These are phyloP conservation scores for Xanthia icteritia DNA, from an alignment of 2,888 invertebrate species.

Conservation along the genomic window DNA sequence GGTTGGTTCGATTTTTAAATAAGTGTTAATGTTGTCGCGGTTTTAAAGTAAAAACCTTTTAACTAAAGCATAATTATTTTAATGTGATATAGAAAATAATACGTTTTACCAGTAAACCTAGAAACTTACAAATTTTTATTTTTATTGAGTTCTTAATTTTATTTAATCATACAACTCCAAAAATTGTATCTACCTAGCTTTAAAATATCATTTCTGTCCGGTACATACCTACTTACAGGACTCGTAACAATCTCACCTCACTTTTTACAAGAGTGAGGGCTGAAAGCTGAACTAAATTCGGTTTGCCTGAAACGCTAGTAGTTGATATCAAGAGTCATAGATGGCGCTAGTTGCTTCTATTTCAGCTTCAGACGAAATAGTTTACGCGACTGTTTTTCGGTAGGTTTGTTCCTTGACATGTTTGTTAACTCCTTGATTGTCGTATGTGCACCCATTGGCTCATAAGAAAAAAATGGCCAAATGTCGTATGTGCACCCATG, in stretches of 20 bases:
- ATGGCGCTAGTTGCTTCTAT: constrained; percentile 42
- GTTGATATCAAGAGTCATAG: constrained; percentile 15
- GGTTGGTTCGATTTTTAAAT: constrained; percentile 23
- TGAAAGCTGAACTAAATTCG: background rate
- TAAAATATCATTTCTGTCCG: background rate
- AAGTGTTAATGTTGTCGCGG: background rate
- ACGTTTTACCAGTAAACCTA: too few relatives aligned
- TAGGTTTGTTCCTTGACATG: background rate
- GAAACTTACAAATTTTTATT: background rate
- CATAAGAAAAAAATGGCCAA: too few relatives aligned
- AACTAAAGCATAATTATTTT: background rate
- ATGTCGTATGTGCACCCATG: too few relatives aligned
- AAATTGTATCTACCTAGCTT: background rate
- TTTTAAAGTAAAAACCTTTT: background rate
- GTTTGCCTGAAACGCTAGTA: background rate
- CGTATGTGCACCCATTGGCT: too few relatives aligned
- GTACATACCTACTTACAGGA: background rate
- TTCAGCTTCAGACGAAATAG: background rate
- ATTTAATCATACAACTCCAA: background rate
- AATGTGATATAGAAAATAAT: background rate
- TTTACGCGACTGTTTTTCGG: background rate
- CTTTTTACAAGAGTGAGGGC: background rate
- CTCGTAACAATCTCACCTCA: constrained; percentile 7
- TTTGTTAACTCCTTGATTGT: too few relatives aligned
- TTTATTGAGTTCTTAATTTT: background rate